Evolutionary conservation across 2,888 invertebrate genomes (phyloP), one percentile per base, ranked within the genome.

Genomic region (Crossocerus cetratus): DNA sequence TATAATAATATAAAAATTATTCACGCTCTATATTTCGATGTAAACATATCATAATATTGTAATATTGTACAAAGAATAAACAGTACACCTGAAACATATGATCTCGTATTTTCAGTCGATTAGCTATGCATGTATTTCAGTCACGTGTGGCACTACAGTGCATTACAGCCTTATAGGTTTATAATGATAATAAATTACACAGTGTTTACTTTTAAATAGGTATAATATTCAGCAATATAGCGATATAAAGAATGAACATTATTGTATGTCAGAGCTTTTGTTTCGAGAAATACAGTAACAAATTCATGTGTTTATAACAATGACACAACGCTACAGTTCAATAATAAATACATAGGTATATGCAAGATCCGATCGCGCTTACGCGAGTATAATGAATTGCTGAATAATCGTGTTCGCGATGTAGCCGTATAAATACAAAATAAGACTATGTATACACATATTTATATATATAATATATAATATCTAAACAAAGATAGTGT

Each of bases 381-480:
- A 23, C 66, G 22, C 49, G 66, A 65, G 71, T 75, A 74, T 76
- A 72, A 72, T 65, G 66, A 74, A 72, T 78, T 75, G 68, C 72
- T 69, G 64, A 69, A 69, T 68, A 63, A 69, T 71, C 66, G 65
- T 49, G n/a, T 49, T 60, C 63, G 56, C 62, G 60, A 62, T 65
- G 55, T 63, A 67, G 66, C 62, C 59, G 60, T 74, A 83, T 83
- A 83, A 83, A 83, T 82, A 83, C 74, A 83, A 83, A 81, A 76
- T 73, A 75, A 76, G 70, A 69, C 70, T 77, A 75, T 73, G 73
- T 68, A 72, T 80, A 56, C 70, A 53, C 70, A 65, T 67, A 68
- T 68, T 64, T 74, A 64, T 69, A 49, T 63, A 74, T 45, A 59
- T 73, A 73, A 75, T 66, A 56, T 44, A 56, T 65, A 72, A 60